phyloP scores from a whole-genome alignment of 2,888 invertebrate genomes.

The Apamea monoglypha region DNA sequence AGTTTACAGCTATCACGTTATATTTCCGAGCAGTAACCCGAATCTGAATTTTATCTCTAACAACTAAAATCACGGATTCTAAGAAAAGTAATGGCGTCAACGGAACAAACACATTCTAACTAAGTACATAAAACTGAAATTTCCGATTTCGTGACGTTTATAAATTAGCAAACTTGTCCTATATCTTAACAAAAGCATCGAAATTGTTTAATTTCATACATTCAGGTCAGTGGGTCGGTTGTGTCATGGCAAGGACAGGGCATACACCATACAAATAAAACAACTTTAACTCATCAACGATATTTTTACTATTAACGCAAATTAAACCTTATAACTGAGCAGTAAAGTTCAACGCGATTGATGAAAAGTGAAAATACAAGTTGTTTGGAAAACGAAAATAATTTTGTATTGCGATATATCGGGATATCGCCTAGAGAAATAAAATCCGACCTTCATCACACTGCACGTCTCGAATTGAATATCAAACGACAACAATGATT shows the following conservation, averaged over 20 bases:
- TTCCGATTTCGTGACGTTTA: slow-evolving; percentile 48
- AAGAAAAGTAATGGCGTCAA: slow-evolving; percentile 31
- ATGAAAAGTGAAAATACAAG: slow-evolving; percentile 11
- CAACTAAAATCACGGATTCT: slow-evolving; percentile 33
- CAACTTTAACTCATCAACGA: slow-evolving; percentile 42
- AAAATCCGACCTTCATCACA: slow-evolving; percentile 46
- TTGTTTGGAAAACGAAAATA: slow-evolving; percentile 41
- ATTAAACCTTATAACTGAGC: slow-evolving; percentile 28
- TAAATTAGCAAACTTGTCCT: slow-evolving; percentile 53
- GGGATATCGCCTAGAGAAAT: slow-evolving; percentile 51
- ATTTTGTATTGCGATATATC: slow-evolving; percentile 47
- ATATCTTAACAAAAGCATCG: slow-evolving; percentile 60
- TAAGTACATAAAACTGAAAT: slow-evolving; percentile 13
- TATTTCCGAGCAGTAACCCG: slow-evolving; percentile 15
- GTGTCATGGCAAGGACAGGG: slow-evolving; percentile 65
- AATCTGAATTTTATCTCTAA: slow-evolving; percentile 39
- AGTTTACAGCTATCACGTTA: slow-evolving; percentile 21
- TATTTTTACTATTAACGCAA: slow-evolving; percentile 24
- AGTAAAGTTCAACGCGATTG: slow-evolving; percentile 24
- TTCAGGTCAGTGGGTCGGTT: slow-evolving; percentile 67
- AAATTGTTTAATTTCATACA: slow-evolving; percentile 60
- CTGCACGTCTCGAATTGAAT: slow-evolving; percentile 38
- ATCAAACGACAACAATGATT: slow-evolving; percentile 38
- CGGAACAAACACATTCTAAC: slow-evolving; percentile 8
- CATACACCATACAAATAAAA: slow-evolving; percentile 60